A percentile compares a stretch with the other conserved stretches of the same genome.
phyloP scores from a whole-genome alignment of 2,888 invertebrate species.

The Mimachlamys varia region DNA sequence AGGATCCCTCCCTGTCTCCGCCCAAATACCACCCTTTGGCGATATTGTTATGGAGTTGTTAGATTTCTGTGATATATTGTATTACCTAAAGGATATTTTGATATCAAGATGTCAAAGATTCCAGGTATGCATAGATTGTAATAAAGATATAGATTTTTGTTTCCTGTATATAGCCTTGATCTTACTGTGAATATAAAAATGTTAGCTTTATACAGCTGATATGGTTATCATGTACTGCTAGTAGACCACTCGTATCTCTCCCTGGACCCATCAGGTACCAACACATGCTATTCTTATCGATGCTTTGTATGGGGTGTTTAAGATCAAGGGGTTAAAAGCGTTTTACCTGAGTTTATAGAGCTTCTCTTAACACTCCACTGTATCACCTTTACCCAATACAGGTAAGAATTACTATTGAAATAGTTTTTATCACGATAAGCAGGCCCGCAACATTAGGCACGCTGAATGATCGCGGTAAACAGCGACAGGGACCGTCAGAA shows the following conservation, averaged over 20 bases:
- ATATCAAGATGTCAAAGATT: neutral
- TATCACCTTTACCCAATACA: conserved; percentile 27
- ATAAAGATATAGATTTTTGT: neutral
- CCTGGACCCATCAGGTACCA: conserved; percentile 9
- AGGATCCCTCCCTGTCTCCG: neutral
- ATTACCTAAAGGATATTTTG: neutral
- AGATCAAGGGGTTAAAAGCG: conserved; percentile 34
- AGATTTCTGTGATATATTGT: neutral
- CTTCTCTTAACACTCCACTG: conserved; percentile 14
- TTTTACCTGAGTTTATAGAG: conserved; percentile 21
- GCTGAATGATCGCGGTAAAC: conserved; percentile 20
- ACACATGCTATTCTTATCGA: neutral
- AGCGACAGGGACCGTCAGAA: neutral
- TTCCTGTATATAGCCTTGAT: conserved; percentile 1
- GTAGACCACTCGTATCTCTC: neutral
- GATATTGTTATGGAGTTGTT: neutral
- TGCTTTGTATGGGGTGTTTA: conserved; percentile 34
- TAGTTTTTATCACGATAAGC: conserved; percentile 22
- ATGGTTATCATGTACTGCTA: neutral
- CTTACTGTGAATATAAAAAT: neutral
- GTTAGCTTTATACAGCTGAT: neutral
- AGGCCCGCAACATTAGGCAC: conserved; percentile 29
- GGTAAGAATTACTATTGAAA: conserved; percentile 23
- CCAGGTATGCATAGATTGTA: neutral
- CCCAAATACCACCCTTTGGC: neutral